Percentiles rank a stretch among this genome's conserved stretches.
Evolutionary conservation across 2,888 invertebrate species (phyloP).

Genomic region (Agrypnus murinus): DNA sequence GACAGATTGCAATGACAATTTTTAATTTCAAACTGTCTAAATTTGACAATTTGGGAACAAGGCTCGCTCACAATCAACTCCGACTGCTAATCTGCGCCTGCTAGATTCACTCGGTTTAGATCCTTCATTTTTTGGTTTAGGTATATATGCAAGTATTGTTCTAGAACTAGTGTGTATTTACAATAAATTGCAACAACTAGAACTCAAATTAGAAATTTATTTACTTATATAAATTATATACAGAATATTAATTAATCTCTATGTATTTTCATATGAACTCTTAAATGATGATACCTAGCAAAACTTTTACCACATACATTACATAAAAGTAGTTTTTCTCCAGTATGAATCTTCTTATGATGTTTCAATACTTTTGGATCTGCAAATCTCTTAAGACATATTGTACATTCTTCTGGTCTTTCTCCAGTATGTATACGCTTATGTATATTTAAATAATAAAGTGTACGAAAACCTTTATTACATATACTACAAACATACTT

Average conservation of each 20-base stretch:
- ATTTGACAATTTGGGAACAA: no score
- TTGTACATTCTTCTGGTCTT: constrained; percentile 60
- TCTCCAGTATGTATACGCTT: constrained; percentile 61
- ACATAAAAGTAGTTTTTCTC: constrained; percentile 58
- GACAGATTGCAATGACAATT: no score
- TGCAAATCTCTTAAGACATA: constrained; percentile 61
- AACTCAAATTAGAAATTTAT: no score
- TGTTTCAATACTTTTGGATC: constrained; percentile 63
- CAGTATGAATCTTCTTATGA: constrained; percentile 55
- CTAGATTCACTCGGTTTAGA: no score
- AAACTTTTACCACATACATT: constrained; percentile 62
- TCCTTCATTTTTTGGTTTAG: no score
- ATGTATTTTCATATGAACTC: constrained; percentile 58
- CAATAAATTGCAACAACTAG: no score
- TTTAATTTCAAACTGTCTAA: no score
- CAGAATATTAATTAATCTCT: neutral
- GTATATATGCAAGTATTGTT: no score
- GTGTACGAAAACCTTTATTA: constrained; percentile 59
- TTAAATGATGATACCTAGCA: constrained; percentile 61
- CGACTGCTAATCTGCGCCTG: no score
- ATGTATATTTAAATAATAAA: constrained; percentile 63
- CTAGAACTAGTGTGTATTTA: no score
- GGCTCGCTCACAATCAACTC: no score
- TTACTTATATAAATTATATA: no score
- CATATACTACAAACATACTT: constrained; percentile 61